These are phyloP conservation scores for Protaetia brevitarsis DNA, from an alignment of 1,140 invertebrate species.

Conservation along the genomic window DNA sequence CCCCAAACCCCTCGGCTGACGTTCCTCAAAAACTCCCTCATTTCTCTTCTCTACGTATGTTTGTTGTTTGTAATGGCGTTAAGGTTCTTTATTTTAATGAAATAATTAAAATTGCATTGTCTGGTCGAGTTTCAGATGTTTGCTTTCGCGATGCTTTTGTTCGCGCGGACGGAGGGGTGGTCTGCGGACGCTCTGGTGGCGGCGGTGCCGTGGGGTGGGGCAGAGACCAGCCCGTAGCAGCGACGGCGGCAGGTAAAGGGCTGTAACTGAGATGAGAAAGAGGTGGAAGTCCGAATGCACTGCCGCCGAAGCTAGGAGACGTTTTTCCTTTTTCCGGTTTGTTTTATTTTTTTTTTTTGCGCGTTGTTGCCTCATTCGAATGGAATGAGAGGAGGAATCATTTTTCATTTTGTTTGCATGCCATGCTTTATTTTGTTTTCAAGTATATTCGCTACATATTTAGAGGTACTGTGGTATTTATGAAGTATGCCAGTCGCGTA, in stretches of 20 bases:
- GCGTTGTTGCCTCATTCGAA: neutral
- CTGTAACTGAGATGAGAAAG: neutral
- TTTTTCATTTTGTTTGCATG: slow-evolving; percentile 13
- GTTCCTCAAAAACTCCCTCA: slow-evolving; percentile 10
- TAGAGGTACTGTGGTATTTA: neutral
- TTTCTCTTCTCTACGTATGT: slow-evolving; percentile 14
- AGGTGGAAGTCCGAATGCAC: neutral
- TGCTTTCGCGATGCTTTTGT: slow-evolving; percentile 20
- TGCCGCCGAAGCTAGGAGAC: neutral
- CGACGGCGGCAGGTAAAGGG: neutral
- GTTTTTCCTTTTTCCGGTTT: neutral
- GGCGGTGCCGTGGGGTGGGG: neutral
- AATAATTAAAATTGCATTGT: slow-evolving; percentile 24
- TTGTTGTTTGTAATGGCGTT: slow-evolving; percentile 17
- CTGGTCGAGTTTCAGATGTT: slow-evolving; percentile 23
- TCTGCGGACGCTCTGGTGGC: neutral
- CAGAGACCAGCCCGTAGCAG: neutral
- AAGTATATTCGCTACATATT: neutral
- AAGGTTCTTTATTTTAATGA: slow-evolving; percentile 22
- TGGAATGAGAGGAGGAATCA: neutral
- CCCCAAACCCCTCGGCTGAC: neutral
- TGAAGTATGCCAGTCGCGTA: too few species aligned
- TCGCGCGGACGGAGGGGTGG: neutral
- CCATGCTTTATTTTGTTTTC: slow-evolving; percentile 2
- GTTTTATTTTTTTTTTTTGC: neutral